Base-by-base conservation (phyloP, 2,113 vertebrate species). In the Marcusenius ussheri region DNA sequence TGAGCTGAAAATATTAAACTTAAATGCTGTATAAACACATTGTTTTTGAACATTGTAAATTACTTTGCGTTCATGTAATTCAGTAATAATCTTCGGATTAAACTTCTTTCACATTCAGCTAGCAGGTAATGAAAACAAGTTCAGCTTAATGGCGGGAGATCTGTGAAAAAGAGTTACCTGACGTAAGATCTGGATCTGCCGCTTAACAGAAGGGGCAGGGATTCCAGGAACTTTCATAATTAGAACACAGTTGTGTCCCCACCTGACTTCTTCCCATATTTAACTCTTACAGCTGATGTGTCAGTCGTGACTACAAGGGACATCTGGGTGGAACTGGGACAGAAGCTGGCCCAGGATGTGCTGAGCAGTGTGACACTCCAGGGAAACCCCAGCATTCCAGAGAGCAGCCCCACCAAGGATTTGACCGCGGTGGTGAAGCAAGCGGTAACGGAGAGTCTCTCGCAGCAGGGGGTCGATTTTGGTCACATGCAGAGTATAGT, bases 401-500 rank as follows among this genome's bases (percentile, higher is more conserved):
- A 66, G 56, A 15, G 6, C 19, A 1, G 17, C 9, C 56, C 56
- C 39, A 10, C 19, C 56, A 9, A 17, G 21, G 35, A 66, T 31
- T 39, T 45, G 17, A 42, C 56, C 1, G 58, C 13, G 35, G 17
- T 50, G 42, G 85, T 91, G 6, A 53, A 91, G 51, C 47, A 0
- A 6, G 92, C 39, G n/a, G 91, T 93, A 83, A 5, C 31, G 0
- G 2, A 87, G 17, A 87, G 56, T 58, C 92, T 95, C 83, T 92
- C 93, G 1, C n/a, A 47, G 3, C 62, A 87, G 88, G 88, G 46
- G 88, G 53, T 35, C 5, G 49, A 70, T 39, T 89, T 90, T n/a
- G 24, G 3, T 42, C 66, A 77, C 3, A n/a, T 56, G 45, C 80
- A 84, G 47, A 0, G 17, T 49, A 66, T 53, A n/a, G 39, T 21